Evolutionary conservation across 30 jellyfish, hydroid and myxozoan species (phyloP), one percentile per base, ranked within the genome.

Genomic region (Morbakka virulenta): DNA sequence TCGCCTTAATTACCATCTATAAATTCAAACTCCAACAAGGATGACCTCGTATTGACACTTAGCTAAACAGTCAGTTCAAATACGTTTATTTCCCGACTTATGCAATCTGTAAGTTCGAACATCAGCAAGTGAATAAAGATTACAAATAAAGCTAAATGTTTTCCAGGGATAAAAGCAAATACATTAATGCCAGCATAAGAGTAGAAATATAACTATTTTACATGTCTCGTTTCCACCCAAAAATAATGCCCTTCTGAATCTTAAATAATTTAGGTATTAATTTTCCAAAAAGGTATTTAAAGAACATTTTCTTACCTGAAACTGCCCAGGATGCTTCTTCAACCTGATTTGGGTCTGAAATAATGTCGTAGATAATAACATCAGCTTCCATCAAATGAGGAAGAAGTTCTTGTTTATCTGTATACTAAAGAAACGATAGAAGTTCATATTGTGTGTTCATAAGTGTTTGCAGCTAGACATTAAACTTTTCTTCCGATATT

Each of bases 281-380:
- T n/a, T n/a, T n/a, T n/a, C n/a, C n/a, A 66, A 30, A 80, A 17
- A 25, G 22, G 21, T 35, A 26, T 33, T 63, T 13, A 52, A 74
- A 1, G 83, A 72, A 11, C 47, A 35, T 30, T 34, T 4, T 6
- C 88, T 6, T 61, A 89, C 98, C 98, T 35, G 98, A 83, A 4
- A 72, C 95, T 48, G 68, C 95, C 98, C 98, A 91, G 6, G 94
- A 84, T 31, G 98, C 98, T 50, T 91, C 98, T 47, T 91, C 96
- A 13, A 91, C 98, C 79, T 91, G 98, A 32, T 67, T 22, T 12
- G 95, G 90, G 28, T 74, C 85, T 20, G 98, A 72, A 51, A 83
- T 51, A 52, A 91, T 91, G 81, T 91, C 98, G 74, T 83, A 91
- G 6, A 91, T 53, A 11, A 91, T 76, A 50, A 91, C 29, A 74